Evolutionary conservation across 2,113 vertebrate genomes (phyloP).

Genomic region (Equus przewalskii): DNA sequence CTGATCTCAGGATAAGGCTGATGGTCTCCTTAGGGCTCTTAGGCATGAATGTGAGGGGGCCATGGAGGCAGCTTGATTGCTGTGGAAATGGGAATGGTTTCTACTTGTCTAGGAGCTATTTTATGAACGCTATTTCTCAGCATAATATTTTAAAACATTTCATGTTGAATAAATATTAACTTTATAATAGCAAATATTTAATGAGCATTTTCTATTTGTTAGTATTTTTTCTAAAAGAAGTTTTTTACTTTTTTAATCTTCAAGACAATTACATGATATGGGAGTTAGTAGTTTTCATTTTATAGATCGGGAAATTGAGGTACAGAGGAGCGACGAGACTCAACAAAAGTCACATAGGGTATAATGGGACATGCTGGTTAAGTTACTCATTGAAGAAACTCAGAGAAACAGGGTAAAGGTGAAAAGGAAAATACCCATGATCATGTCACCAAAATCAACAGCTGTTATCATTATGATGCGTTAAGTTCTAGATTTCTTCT

Average conservation of each 20-base stretch:
- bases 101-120: background rate
- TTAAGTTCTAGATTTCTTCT: background rate
- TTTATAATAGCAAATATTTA: background rate
- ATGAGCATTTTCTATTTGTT: background rate
- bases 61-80: background rate
- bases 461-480: background rate
- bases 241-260: background rate
- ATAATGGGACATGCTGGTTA: background rate
- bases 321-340: background rate
- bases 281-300: background rate
- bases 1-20: background rate
- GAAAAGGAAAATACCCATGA: background rate
- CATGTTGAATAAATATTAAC: background rate
- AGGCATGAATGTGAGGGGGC: background rate
- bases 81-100: background rate
- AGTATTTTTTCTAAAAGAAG: background rate
- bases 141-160: background rate
- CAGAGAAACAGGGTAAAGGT: background rate
- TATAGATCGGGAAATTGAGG: background rate
- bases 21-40: rapidly evolving
- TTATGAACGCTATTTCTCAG: background rate
- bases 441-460: background rate
- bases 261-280: background rate
- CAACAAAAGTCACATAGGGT: background rate
- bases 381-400: background rate